phyloP scores from a whole-genome alignment of 2,113 vertebrate genomes.

The Antechinus stuartii region DNA sequence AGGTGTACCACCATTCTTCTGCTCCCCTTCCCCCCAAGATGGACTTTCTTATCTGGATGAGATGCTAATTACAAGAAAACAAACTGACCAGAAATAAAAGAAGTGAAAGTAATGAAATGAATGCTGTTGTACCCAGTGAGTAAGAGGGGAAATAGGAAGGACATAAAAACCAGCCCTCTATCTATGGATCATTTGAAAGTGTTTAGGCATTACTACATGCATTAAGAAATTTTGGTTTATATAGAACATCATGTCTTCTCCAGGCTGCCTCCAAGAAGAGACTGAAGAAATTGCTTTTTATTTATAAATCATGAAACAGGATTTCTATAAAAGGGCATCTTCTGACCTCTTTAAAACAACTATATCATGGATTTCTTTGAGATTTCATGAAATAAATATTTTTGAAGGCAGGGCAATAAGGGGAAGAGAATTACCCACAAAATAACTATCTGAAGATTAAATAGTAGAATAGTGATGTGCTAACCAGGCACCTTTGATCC shows the following conservation, averaged over 20 bases:
- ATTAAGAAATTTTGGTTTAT: conserved; percentile 43
- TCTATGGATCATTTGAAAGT: conserved; percentile 50
- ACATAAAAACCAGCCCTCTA: conserved; percentile 51
- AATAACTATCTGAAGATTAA: conserved; percentile 48
- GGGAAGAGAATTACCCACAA: conserved; percentile 68
- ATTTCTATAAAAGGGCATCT: conserved; percentile 40
- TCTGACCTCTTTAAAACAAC: not conserved
- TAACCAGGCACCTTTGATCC: not conserved
- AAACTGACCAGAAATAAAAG: conserved; percentile 44
- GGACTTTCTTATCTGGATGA: conserved; percentile 35
- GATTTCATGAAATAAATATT: conserved; percentile 57
- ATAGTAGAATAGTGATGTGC: conserved; percentile 46
- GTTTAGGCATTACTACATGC: conserved; percentile 42
- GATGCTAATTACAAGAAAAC: conserved; percentile 51
- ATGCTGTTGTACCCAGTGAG: not conserved
- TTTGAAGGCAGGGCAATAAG: not conserved
- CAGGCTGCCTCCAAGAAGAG: conserved; percentile 48
- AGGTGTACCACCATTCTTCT: not conserved
- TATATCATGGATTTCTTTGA: conserved; percentile 33
- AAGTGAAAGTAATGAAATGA: conserved; percentile 48
- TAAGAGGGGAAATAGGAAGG: conserved; percentile 54
- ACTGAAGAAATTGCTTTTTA: conserved; percentile 12
- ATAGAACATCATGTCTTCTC: conserved; percentile 34
- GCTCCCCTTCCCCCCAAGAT: conserved; percentile 17
- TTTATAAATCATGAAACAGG: conserved; percentile 20